Percentiles rank a stretch among this genome's conserved stretches.
Conservation (phyloP, 1,140 invertebrate genomes). For the Mylabris phalerata region DNA sequence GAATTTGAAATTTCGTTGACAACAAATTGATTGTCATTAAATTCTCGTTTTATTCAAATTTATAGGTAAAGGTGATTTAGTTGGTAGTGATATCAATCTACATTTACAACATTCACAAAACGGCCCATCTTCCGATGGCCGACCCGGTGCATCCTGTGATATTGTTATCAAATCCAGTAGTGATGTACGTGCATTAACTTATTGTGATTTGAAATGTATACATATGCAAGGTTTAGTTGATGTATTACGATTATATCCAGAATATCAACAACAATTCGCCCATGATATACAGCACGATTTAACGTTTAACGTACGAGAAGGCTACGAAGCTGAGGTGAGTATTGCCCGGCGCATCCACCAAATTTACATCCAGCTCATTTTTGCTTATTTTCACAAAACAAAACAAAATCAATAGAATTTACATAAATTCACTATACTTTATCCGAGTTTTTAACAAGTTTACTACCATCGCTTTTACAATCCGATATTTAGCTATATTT, state of each 20-base stretch:
- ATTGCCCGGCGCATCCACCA: no score
- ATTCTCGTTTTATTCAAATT: conserved; percentile 3
- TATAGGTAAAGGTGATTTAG: conserved; percentile 89
- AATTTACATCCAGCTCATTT: no score
- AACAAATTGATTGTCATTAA: not conserved
- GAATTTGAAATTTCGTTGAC: no score
- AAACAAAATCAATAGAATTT: no score
- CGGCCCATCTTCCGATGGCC: conserved; percentile 44
- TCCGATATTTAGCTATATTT: no score
- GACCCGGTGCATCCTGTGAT: conserved; percentile 51
- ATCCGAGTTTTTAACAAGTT: no score
- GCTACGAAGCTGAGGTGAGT: conserved; percentile 75
- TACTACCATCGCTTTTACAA: no score
- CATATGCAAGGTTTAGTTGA: conserved; percentile 86
- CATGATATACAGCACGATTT: conserved; percentile 93
- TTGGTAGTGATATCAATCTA: conserved; percentile 87
- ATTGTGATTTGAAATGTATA: conserved; percentile 93
- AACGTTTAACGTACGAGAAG: conserved; percentile 90
- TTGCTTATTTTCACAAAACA: no score
- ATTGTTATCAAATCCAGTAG: conserved; percentile 87
- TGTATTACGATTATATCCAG: conserved; percentile 83
- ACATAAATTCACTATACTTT: no score
- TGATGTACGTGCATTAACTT: conserved; percentile 86
- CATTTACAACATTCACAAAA: conserved; percentile 57
- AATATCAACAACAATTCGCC: conserved; percentile 88